Base-by-base conservation (phyloP, 2,888 invertebrate species). In the Drosophila dives region DNA sequence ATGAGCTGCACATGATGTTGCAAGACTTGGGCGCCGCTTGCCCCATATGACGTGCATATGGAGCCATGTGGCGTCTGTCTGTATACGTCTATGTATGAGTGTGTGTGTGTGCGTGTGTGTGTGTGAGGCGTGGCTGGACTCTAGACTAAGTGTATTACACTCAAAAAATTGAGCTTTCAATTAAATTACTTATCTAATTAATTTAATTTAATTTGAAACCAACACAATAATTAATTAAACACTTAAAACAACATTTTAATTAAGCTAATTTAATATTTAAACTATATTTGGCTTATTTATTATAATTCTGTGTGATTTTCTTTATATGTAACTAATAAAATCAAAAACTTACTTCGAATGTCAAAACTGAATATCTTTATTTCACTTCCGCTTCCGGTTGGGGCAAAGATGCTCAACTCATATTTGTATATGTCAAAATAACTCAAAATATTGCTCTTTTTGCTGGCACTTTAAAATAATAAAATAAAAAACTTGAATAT, bases 1-100 rank as follows among this genome's bases (percentile, higher is more conserved):
- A 80, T 80, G 80, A 77, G 81, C 74, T 80, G 71, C 77, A 78
- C 77, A 79, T 79, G 77, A 78, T 75, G 77, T 77, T 79, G 77
- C 77, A 75, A 75, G 72, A 55, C 64, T 75, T 75, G 75, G 68
- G 68, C 61, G 67, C 67, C 65, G 67, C 77, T 76, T 72, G 72
- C 72, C 75, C 77, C 73, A 77, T 45, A 79, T 75, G 78, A 73
- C 74, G 76, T 69, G 72, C 65, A 72, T 64, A 69, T 64, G 64
- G 32, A 56, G 33, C 23, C 36, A 55, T 60, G 34, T 42, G 56
- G 42, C 53, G 40, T 32, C 58, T 36, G 54, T 59, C 50, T 56
- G 12, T 45, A 50, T 34, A 11, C 40, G 17, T 38, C 26, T 51
- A 20, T 55, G 29, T 40, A 11, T 38, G 33, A 45, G 10, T 33